A percentile compares a stretch with the other conserved stretches of the same genome.
phyloP scores from a whole-genome alignment of 2,888 invertebrate genomes.

The Tuberolachnus salignus region DNA sequence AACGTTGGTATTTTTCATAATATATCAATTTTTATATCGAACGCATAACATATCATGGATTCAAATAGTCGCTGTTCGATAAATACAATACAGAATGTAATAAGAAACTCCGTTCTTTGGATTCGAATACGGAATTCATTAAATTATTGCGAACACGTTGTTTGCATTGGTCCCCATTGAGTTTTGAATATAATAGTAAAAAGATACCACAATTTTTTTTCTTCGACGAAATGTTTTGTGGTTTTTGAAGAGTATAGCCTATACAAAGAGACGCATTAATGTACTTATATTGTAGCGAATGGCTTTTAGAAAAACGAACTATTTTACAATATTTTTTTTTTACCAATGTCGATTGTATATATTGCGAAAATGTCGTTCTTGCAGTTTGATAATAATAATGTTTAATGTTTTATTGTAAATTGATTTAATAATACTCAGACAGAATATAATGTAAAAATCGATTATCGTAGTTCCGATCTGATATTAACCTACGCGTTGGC shows the following conservation, averaged over 20 bases:
- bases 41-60: not conserved
- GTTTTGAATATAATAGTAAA: no score
- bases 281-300: not conserved
- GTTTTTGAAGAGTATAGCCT: not conserved
- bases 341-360: not conserved
- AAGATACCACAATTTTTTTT: not conserved
- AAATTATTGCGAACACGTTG: not conserved
- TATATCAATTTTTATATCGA: not conserved
- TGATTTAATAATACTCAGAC: no score
- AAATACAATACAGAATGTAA: not conserved
- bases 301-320: not conserved
- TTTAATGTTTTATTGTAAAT: no score
- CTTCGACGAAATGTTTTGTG: not conserved
- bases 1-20: not conserved
- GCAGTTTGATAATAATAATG: not conserved
- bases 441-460: no score
- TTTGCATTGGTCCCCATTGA: not conserved
- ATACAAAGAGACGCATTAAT: not conserved
- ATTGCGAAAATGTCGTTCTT: not conserved
- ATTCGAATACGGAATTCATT: not conserved
- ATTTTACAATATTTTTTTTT: not conserved
- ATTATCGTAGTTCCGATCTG: no score
- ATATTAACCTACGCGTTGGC: no score
- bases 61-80: not conserved
- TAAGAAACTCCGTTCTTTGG: not conserved